These are phyloP conservation scores for Dusona sp. DNA, from an alignment of 2,888 invertebrate species.

Conservation along the genomic window DNA sequence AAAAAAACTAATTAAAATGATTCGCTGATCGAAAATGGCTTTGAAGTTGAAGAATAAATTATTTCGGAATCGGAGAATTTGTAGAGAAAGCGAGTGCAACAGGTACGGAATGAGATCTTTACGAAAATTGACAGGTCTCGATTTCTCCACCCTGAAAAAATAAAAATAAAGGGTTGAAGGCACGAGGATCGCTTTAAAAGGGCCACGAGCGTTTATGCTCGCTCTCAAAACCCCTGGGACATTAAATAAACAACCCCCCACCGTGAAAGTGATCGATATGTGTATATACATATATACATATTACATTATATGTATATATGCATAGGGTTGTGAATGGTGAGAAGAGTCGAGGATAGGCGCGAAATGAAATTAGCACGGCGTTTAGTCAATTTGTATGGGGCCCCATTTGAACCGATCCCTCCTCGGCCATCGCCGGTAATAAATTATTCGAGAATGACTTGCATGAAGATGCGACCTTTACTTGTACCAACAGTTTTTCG, in stretches of 20 bases:
- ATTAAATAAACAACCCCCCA: constrained; percentile 80
- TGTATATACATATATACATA: constrained; percentile 7
- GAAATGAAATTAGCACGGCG: constrained; percentile 83
- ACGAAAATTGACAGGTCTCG: constrained; percentile 35
- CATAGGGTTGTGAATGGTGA: constrained; percentile 24
- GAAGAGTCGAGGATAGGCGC: constrained; percentile 75
- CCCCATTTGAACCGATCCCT: constrained; percentile 78
- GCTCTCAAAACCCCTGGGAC: constrained; percentile 62
- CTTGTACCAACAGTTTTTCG: background rate
- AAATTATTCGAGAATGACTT: constrained; percentile 83
- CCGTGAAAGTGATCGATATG: constrained; percentile 68
- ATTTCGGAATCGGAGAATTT: background rate
- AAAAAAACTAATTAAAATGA: background rate
- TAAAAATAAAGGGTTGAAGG: constrained; percentile 40
- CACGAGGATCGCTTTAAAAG: constrained; percentile 45
- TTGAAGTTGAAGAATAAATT: background rate
- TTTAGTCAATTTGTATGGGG: constrained; percentile 81
- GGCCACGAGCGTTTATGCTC: constrained; percentile 38
- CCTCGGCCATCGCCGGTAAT: constrained; percentile 77
- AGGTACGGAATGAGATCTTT: constrained; percentile 20
- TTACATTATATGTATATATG: constrained; percentile 9
- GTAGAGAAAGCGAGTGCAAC: background rate
- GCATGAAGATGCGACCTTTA: constrained; percentile 68
- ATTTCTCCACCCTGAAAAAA: constrained; percentile 9
- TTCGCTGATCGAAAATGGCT: background rate